Evolutionary conservation across 2,797 vertebrate species (phyloP).

Genomic region (Fundulus diaphanus): DNA sequence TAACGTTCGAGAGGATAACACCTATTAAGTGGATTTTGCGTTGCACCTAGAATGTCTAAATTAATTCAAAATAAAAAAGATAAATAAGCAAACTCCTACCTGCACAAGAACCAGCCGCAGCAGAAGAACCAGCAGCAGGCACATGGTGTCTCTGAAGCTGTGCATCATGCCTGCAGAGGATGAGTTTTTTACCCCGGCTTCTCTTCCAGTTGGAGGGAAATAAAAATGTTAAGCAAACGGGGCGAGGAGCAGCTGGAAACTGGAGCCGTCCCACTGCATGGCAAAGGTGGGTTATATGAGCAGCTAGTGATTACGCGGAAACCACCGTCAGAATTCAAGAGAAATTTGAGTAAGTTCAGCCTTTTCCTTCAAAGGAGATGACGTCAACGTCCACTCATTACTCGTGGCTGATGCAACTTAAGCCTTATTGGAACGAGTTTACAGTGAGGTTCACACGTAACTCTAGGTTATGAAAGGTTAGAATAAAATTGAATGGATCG

Average conservation of each 20-base stretch:
- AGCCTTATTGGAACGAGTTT: too few species aligned
- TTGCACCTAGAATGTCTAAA: neutral
- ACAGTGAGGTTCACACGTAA: neutral
- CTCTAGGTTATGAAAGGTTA: neutral
- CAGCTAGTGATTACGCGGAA: neutral
- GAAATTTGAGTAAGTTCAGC: neutral
- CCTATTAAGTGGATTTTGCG: neutral
- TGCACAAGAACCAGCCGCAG: slow-evolving; percentile 62
- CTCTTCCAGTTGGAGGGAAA: neutral
- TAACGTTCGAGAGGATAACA: neutral
- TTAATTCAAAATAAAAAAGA: neutral
- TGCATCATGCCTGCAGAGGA: slow-evolving; percentile 57
- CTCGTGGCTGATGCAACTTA: neutral
- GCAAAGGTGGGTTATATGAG: neutral
- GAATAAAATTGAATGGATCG: neutral
- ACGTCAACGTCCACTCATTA: neutral
- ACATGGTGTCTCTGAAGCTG: slow-evolving; percentile 25
- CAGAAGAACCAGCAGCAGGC: slow-evolving; percentile 46
- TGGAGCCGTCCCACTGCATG: slow-evolving; percentile 14
- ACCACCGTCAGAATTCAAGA: neutral
- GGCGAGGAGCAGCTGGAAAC: slow-evolving; percentile 4
- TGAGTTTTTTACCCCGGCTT: neutral
- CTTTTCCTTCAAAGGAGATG: too few species aligned
- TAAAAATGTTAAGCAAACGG: neutral
- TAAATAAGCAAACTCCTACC: slow-evolving; percentile 42